phyloP scores from a whole-genome alignment of 2,888 invertebrate species.

The Melieria omissa region DNA sequence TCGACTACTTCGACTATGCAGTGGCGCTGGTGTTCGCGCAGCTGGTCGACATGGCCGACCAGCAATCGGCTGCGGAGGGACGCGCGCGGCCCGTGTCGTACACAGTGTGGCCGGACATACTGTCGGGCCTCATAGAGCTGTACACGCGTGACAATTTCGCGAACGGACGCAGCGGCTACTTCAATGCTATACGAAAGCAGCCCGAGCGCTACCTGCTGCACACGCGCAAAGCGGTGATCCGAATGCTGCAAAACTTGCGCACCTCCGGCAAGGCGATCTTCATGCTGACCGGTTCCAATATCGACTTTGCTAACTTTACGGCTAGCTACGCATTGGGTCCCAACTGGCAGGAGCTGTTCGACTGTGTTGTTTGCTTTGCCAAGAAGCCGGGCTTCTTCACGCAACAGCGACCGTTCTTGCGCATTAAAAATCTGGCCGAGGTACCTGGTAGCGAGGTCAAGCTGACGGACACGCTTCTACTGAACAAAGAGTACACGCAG shows the following conservation, averaged over 20 bases:
- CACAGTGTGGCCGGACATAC: slow-evolving; percentile 74
- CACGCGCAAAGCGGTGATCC: slow-evolving; percentile 68
- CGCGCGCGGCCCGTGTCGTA: slow-evolving; percentile 65
- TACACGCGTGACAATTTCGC: slow-evolving; percentile 72
- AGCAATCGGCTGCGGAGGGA: slow-evolving; percentile 46
- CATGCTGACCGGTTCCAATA: slow-evolving; percentile 78
- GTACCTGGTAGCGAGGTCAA: slow-evolving; percentile 46
- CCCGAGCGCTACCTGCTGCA: slow-evolving; percentile 72
- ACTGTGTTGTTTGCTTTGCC: slow-evolving; percentile 75
- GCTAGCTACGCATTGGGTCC: slow-evolving; percentile 74
- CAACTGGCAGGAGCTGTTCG: slow-evolving; percentile 75
- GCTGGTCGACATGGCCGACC: slow-evolving; percentile 74
- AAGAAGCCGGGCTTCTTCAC: slow-evolving; percentile 81
- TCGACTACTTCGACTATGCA: slow-evolving; percentile 81
- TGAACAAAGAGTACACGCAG: slow-evolving; percentile 70
- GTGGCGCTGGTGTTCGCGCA: slow-evolving; percentile 74
- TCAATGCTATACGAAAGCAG: slow-evolving; percentile 70
- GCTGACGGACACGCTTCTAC: slow-evolving; percentile 49
- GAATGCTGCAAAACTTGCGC: slow-evolving; percentile 72
- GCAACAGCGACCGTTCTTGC: slow-evolving; percentile 70
- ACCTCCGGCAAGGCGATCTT: slow-evolving; percentile 71
- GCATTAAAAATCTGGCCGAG: slow-evolving; percentile 57
- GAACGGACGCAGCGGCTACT: slow-evolving; percentile 72
- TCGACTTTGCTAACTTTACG: slow-evolving; percentile 76
- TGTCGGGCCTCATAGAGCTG: slow-evolving; percentile 72